These are phyloP conservation scores for Xenopus laevis DNA, from an alignment of 2,113 vertebrate genomes.

Conservation along the genomic window DNA sequence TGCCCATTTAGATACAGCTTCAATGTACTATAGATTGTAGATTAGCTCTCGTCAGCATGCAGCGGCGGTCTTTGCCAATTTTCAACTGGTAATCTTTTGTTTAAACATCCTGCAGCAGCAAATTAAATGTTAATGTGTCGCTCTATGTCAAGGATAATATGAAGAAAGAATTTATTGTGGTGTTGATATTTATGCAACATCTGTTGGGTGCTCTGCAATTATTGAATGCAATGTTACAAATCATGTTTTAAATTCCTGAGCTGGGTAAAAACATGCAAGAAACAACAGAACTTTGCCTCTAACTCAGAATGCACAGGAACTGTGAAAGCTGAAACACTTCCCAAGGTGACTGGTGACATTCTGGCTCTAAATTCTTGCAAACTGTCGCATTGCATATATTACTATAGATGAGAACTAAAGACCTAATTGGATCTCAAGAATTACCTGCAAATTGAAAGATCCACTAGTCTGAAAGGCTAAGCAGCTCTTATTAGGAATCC, in stretches of 20 bases:
- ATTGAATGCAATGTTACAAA: not conserved
- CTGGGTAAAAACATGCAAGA: not conserved
- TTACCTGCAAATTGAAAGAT: conserved; percentile 12
- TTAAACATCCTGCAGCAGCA: conserved; percentile 29
- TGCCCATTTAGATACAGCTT: not conserved
- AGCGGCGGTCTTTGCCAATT: not conserved
- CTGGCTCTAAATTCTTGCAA: not conserved
- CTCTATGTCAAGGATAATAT: conserved; percentile 22
- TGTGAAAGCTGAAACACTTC: not conserved
- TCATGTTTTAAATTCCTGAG: conserved; percentile 25
- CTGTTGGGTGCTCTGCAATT: conserved; percentile 23
- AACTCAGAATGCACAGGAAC: not conserved
- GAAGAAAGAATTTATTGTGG: conserved; percentile 31
- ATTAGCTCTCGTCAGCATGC: not conserved
- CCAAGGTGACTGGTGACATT: not conserved
- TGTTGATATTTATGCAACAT: conserved; percentile 33
- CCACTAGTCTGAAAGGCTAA: not conserved
- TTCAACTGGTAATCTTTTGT: conserved; percentile 22
- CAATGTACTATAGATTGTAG: not conserved
- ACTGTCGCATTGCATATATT: not conserved
- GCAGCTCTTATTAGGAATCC: conserved; percentile 13
- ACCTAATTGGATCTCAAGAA: conserved; percentile 26
- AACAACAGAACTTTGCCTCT: not conserved
- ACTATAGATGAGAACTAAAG: not conserved
- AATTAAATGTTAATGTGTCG: conserved; percentile 35